Base-by-base conservation (phyloP, 1,140 invertebrate species). In the Lamellibrachia luymesi region DNA sequence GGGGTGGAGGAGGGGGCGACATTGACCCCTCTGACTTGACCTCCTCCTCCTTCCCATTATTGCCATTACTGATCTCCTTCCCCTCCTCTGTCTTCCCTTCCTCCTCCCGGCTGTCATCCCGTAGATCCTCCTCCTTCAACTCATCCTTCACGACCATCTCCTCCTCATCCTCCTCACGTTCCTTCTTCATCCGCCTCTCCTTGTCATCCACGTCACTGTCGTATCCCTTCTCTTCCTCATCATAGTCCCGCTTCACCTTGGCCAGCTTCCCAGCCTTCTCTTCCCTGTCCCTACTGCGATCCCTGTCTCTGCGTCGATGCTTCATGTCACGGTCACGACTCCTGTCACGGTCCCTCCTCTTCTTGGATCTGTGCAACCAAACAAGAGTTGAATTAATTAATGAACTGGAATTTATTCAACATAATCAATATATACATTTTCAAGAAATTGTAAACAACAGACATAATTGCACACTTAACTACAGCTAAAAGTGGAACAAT, bases 141-240 rank as follows among this genome's bases (percentile, higher is more conserved):
- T 80, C 64, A 22, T 80, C 64, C 64, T 80, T 80, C 64, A 80
- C 64, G 0, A 80, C 64, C 64, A 80, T 80, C 64, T 80, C 64
- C 25, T 22, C 64, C 4, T 80, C 64, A 17, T 17, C 13, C 6
- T 17, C 64, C 64, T 80, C 64, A 4, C 64, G 5, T 22, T 80
- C 64, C 64, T 80, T 10, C 64, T 80, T 6, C 38, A 38, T 38
- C 64, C 64, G 64, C 64, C 64, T 10, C 64, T 80, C 64, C 64
- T 80, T 80, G 64, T 80, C 64, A 17, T 80, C 64, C 64, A 22
- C 64, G 25, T 80, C 64, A 22, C 64, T 80, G 91, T 91, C 91
- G 51, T 50, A 91, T 50, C 91, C 91, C 51, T 91, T 91, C 51
- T 91, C 91, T n/a, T 91, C 91, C 51, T 91, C 91, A 49, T 91